Evolutionary conservation across 2,888 invertebrate genomes (phyloP), one percentile per base, ranked within the genome.

Genomic region (Pachycephus smyrnensis): DNA sequence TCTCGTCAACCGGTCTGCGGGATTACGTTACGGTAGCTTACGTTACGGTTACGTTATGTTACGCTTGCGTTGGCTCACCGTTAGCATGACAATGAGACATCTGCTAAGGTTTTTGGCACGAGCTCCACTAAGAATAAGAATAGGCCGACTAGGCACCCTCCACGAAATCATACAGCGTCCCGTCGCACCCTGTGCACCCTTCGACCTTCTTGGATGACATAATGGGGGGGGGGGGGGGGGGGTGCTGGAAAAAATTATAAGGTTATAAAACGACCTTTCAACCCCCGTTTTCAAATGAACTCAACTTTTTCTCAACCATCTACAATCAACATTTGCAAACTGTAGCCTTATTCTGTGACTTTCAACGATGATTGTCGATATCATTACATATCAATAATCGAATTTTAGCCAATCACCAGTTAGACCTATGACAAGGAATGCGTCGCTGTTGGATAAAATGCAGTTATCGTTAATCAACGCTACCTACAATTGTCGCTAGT

Each of bases 21-120:
- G 55, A 23, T 55, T 55, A 55, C 23, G 23, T 33, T 74, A 36
- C 74, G 74, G 30, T 71, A 31, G 33, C 74, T 30, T 35, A 74
- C 33, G 35, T 74, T 36, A 36, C 74, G 9, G 31, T 32, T 71
- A 71, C 31, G 71, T 77, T 30, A 30, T n/a, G 15, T 77, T 40
- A 73, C 77, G 55, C 55, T 33, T 73, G 37, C 73, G 55, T 68
- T 32, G 55, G 40, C n/a, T 68, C 30, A 85, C 84, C 87, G 83
- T 90, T 90, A 89, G 86, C 90, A 90, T 90, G 88, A 90, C 90
- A 90, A 90, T 89, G 82, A 88, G 88, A 89, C 90, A 90, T 90
- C 90, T 90, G 90, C 89, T 85, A 23, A 23, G 55, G 55, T 55
- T 55, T 40, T 73, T 85, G 88, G 89, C 89, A 88, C 89, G 89